These are phyloP conservation scores for Drosophila nr. medialis DNA, from an alignment of 2,888 invertebrate genomes.

Conservation along the genomic window DNA sequence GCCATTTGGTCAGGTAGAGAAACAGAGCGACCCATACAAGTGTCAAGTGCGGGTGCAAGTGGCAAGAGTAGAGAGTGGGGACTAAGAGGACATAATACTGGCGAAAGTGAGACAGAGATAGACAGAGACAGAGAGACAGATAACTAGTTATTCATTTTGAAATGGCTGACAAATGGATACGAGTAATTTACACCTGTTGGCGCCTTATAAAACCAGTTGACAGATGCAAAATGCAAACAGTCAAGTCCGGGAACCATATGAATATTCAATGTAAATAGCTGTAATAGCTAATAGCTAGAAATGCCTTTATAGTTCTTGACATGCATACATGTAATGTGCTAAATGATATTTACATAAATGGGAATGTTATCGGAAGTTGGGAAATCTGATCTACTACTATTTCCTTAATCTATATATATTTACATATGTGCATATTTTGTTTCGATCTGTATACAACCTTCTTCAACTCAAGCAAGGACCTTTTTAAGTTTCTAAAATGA, in stretches of 20 bases:
- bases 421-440: neutral
- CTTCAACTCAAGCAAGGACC: neutral
- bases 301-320: neutral
- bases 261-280: neutral
- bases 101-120: neutral
- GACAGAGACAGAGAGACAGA: neutral
- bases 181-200: slow-evolving; percentile 33
- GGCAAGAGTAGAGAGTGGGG: slow-evolving; percentile 1
- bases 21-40: slow-evolving; percentile 41
- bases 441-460: too few species aligned
- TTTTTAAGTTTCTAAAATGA: neutral
- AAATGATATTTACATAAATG: neutral
- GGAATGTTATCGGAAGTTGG: neutral
- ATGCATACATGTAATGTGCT: neutral
- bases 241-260: neutral
- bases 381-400: neutral
- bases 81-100: neutral
- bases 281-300: neutral
- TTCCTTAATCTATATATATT: neutral
- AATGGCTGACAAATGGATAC: slow-evolving; percentile 3
- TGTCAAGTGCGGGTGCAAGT: slow-evolving; percentile 54
- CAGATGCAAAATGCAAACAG: slow-evolving; percentile 30
- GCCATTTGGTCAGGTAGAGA: slow-evolving; percentile 68
- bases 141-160: slow-evolving; percentile 5
- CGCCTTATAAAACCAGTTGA: slow-evolving; percentile 36